Evolutionary conservation across 2,888 invertebrate genomes (phyloP), one percentile per base, ranked within the genome.

Genomic region (Bombylius major): DNA sequence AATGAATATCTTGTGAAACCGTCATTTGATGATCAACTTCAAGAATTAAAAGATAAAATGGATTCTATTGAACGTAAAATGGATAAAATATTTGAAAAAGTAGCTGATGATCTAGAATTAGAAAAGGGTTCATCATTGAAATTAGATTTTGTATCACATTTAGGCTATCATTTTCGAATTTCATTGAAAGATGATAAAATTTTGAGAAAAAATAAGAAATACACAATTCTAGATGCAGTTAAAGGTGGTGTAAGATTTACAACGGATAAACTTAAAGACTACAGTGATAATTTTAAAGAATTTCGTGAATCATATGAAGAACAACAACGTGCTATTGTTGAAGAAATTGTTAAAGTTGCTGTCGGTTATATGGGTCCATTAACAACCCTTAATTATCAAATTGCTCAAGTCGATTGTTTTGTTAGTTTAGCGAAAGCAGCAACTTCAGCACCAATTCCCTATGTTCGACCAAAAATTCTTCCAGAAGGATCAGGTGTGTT

Each of bases 161-260:
- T 85, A 59, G 98, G 97, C 4, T 94, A 89, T 59, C 70, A 72
- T 66, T 81, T 78, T 66, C 82, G 88, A 62, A 81, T 87, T 0
- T 83, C 86, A 0, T 66, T 86, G 42, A 86, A 91, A 78, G 93
- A 96, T 65, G 96, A 97, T 67, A 87, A 86, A 56, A 73, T 77
- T 5, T 72, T 98, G 13, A 80, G 95, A 23, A 84, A 86, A 63
- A 86, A 85, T 66, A 86, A 87, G 63, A 81, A 82, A 54, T 94
- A 86, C 69, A 81, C 78, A 58, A 83, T 90, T 59, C 77, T 96
- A 58, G 94, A 93, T 69, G 87, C 93, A 0, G 84, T 90, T 51
- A 92, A 90, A 68, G 84, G 85, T 31, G 95, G 96, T 0, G 89
- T 95, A 1, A 79, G 92, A 59, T 98, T 98, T 69, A 84, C 85